Evolutionary conservation across 2,797 vertebrate species (phyloP), one percentile per base, ranked within the genome.

Genomic region (Fistularia commersonii): DNA sequence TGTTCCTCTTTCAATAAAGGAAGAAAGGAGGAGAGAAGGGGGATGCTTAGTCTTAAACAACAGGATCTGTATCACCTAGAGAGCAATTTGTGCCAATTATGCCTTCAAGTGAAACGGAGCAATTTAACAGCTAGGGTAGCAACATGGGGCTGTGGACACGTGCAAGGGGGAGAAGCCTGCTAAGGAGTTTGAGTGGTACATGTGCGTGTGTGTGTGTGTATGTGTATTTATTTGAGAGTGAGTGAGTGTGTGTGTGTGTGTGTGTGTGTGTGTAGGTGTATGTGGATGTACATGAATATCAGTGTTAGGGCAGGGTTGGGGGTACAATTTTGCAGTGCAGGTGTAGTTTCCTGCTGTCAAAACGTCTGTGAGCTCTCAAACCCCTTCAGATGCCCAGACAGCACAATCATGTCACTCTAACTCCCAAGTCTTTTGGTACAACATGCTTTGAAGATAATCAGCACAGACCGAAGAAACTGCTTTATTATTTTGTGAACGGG

Each of bases 1-100:
- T 40, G 62, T 77, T 81, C 64, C 60, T 82, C 79, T 76, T 84
- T 83, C 79, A 83, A 66, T 11, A 31, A 73, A 53, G 51, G 39
- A 78, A 79, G 75, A 81, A 84, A 85, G 64, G 71, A 69, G 69
- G 69, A 66, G 64, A 73, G 69, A 66, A 69, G 74, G 78, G 82
- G 78, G 85, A 79, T 82, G 82, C 80, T 79, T 88, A 82, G 76
- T 90, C 80, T 90, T 89, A 90, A 91, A 91, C 88, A 90, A 91
- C 88, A 90, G 87, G 86, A 87, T 90, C 82, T 83, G 82, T 87
- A 88, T 90, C 90, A 91, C 90, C 89, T 90, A 85, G 89, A 89
- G 88, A 88, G 88, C 88, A 91, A 90, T 90, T 91, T 88, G 85
- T 87, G 84, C 89, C 89, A 90, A 90, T 90, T 90, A 91, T 89